Conservation (phyloP, 2,113 vertebrate genomes). For the Carassius auratus region DNA sequence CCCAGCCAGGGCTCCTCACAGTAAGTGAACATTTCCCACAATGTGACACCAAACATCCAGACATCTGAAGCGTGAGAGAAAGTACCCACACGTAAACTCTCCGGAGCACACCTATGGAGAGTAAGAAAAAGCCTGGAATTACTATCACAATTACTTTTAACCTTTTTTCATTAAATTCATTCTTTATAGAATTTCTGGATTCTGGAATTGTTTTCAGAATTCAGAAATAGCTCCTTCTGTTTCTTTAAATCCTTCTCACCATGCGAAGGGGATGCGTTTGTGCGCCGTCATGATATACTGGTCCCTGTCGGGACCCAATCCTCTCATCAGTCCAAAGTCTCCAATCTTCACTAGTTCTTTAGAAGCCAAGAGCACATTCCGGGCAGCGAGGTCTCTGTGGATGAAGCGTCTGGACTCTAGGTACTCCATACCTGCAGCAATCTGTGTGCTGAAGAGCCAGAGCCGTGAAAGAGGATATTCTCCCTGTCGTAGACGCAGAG, state of each 20-base stretch:
- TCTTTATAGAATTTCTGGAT: background rate
- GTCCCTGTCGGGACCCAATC: conserved; percentile 73
- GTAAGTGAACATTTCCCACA: conserved; percentile 92
- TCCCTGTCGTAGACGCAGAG: conserved; percentile 72
- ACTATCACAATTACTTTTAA: background rate
- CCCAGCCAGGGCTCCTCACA: conserved; percentile 89
- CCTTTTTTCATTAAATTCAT: background rate
- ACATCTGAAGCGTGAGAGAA: conserved; percentile 88
- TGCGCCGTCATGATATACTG: conserved; percentile 87
- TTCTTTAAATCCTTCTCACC: conserved; percentile 71
- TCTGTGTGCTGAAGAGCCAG: conserved; percentile 83
- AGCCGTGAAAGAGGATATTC: conserved; percentile 78
- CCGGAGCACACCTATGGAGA: conserved; percentile 85
- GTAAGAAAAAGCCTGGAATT: background rate
- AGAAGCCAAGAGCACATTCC: conserved; percentile 83
- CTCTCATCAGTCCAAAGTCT: conserved; percentile 87
- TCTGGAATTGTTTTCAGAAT: background rate
- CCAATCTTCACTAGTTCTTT: conserved; percentile 83
- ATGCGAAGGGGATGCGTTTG: conserved; percentile 86
- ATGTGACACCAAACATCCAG: conserved; percentile 89
- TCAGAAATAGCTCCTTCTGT: background rate
- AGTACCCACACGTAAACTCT: conserved; percentile 83
- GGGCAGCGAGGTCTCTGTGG: conserved; percentile 85
- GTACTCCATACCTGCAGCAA: conserved; percentile 86
- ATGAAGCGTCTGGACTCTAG: conserved; percentile 81